Conservation (phyloP, 2,888 invertebrate genomes). For the Xestia ashworthii region DNA sequence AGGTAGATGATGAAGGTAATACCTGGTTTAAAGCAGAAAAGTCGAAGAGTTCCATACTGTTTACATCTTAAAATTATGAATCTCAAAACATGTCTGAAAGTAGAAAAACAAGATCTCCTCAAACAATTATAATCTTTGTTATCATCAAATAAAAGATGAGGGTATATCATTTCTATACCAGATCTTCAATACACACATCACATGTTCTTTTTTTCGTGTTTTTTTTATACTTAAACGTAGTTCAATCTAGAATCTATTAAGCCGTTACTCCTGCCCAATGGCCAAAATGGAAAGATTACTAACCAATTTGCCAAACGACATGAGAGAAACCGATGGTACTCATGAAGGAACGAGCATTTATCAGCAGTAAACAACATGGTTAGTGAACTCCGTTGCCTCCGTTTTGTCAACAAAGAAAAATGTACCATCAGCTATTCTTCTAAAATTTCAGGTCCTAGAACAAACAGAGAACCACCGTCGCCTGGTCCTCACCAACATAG, state of each 20-base stretch:
- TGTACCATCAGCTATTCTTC: not conserved
- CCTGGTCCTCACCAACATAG: slow-evolving; percentile 95
- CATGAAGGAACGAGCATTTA: not conserved
- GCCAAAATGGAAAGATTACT: not conserved
- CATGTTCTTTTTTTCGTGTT: too few relatives aligned
- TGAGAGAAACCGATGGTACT: not conserved
- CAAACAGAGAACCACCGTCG: slow-evolving; percentile 97
- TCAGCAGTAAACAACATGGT: not conserved
- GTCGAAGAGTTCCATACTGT: not conserved
- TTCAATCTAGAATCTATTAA: not conserved
- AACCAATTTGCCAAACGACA: not conserved
- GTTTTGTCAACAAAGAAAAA: not conserved
- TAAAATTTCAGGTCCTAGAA: slow-evolving; percentile 92
- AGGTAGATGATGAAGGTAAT: too few relatives aligned
- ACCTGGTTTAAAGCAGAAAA: not conserved
- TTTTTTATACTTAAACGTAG: not conserved
- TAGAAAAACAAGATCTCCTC: not conserved
- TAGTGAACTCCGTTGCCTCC: not conserved
- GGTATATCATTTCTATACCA: not conserved
- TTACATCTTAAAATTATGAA: not conserved
- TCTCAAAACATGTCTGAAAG: not conserved
- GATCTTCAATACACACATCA: not conserved
- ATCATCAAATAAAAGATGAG: not conserved
- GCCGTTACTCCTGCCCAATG: not conserved
- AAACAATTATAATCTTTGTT: not conserved